These are phyloP conservation scores for Turritopsis dohrnii DNA, from an alignment of 30 jellyfish, hydroid and myxozoan species.

Conservation along the genomic window DNA sequence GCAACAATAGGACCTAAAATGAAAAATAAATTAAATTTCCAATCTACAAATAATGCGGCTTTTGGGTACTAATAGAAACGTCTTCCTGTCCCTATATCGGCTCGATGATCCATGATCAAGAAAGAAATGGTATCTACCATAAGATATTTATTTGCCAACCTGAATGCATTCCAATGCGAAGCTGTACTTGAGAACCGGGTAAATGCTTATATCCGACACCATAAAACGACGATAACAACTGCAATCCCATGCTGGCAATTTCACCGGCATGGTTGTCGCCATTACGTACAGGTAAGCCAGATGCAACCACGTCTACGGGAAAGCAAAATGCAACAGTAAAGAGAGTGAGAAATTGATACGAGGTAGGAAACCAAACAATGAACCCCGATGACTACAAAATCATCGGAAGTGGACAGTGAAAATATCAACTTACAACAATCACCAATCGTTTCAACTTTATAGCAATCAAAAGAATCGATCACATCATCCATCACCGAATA, in stretches of 20 bases:
- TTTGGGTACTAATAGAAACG: too few relatives aligned
- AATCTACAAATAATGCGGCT: background rate
- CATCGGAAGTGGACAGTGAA: background rate
- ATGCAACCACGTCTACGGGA: constrained; percentile 44
- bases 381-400: background rate
- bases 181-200: constrained; percentile 54
- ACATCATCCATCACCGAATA: constrained; percentile 53
- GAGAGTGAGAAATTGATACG: background rate
- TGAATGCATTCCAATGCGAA: constrained; percentile 55
- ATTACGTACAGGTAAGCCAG: constrained; percentile 57
- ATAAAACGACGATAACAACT: constrained; percentile 30
- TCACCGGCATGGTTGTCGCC: constrained; percentile 66
- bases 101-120: too few relatives aligned
- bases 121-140: background rate
- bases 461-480: constrained; percentile 46
- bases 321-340: background rate
- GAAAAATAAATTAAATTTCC: background rate
- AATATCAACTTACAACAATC: constrained; percentile 40
- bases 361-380: background rate
- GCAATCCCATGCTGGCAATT: constrained; percentile 44
- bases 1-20: constrained; percentile 84
- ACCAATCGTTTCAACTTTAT: constrained; percentile 54
- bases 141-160: constrained; percentile 2
- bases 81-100: background rate
- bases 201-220: constrained; percentile 48